Percentiles rank a stretch among this genome's conserved stretches.
phyloP scores from a whole-genome alignment of 2,888 invertebrate genomes.

The Leptinotarsa rubiginosa region DNA sequence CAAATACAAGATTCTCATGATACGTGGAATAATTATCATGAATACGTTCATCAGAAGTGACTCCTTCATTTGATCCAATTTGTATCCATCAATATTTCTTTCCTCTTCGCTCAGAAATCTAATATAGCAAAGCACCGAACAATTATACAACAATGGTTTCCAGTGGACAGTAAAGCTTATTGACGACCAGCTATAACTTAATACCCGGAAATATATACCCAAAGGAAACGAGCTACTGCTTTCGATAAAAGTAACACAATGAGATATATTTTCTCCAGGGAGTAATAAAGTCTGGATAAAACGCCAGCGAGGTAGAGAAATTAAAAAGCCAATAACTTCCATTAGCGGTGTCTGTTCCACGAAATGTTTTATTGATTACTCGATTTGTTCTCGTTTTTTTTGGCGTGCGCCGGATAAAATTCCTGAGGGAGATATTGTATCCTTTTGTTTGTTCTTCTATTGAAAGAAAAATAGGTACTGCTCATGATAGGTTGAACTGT shows the following conservation, averaged over 20 bases:
- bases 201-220: conserved; percentile 11
- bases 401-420: background rate
- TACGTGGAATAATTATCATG: too few relatives aligned
- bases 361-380: background rate
- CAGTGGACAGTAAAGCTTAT: background rate
- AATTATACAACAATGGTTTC: conserved; percentile 5
- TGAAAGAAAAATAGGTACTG: background rate
- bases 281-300: background rate
- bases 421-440: background rate
- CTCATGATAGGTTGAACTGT: background rate
- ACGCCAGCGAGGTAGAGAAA: conserved; percentile 5
- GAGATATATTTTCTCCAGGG: conserved; percentile 3
- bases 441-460: background rate
- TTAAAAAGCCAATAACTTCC: conserved; percentile 9
- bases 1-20: too few relatives aligned
- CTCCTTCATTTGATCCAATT: background rate
- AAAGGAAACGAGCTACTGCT: background rate
- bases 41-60: background rate
- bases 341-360: conserved; percentile 6
- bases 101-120: background rate
- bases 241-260: conserved; percentile 9
- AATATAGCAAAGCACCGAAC: background rate
- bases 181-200: conserved; percentile 12
- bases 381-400: conserved; percentile 6
- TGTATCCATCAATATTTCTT: background rate